Evolutionary conservation across 2,888 invertebrate genomes (phyloP).

Genomic region (Drosophila antonietae): DNA sequence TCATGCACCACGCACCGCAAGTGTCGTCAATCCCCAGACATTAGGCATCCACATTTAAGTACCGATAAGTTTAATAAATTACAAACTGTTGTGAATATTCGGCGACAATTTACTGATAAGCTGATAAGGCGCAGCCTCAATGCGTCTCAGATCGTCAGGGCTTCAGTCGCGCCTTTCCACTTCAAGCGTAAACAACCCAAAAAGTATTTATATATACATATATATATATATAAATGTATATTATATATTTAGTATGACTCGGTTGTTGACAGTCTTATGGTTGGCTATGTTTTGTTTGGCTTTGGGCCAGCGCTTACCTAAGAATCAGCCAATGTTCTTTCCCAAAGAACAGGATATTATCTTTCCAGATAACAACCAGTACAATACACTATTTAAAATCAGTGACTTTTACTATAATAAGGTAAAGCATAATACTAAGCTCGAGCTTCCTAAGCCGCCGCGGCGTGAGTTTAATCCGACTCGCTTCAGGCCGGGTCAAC

Average conservation of each 20-base stretch:
- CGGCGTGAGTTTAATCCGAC: conserved; percentile 13
- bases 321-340: conserved; percentile 23
- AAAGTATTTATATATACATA: conserved; percentile 4
- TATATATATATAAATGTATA: background rate
- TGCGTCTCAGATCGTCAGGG: conserved; percentile 17
- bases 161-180: conserved; percentile 56
- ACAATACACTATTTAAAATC: conserved; percentile 38
- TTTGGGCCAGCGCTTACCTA: conserved; percentile 5
- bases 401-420: conserved; percentile 31
- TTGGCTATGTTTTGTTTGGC: conserved; percentile 16
- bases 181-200: conserved; percentile 41
- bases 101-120: conserved; percentile 23
- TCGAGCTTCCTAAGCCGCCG: conserved; percentile 39
- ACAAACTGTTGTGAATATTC: conserved; percentile 33
- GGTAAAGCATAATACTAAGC: background rate
- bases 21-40: conserved; percentile 58
- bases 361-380: conserved; percentile 43
- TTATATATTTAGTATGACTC: conserved; percentile 36
- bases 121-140: conserved; percentile 54
- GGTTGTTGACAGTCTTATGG: conserved; percentile 34
- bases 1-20: conserved; percentile 62
- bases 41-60: conserved; percentile 60
- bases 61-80: conserved; percentile 50
- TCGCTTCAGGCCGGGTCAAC: conserved; percentile 53
- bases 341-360: conserved; percentile 58